Conservation (phyloP, 2,113 vertebrate species). For the Nicator chloris region DNA sequence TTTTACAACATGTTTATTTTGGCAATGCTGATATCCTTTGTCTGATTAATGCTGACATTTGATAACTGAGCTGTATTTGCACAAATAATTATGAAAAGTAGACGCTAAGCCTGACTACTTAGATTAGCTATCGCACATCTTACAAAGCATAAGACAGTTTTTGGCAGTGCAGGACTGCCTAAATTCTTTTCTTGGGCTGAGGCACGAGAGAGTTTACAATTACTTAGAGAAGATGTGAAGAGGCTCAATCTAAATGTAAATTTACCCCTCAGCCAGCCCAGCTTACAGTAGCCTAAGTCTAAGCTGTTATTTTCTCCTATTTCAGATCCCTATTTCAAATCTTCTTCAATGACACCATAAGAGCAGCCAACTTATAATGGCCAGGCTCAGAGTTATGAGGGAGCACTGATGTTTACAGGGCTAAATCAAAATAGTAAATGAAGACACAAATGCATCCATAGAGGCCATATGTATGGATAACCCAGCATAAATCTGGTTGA, state of each 20-base stretch:
- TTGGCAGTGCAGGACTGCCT: background rate
- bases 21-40: slow-evolving; percentile 17
- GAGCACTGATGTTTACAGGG: background rate
- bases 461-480: background rate
- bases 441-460: background rate
- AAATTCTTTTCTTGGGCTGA: slow-evolving; percentile 13
- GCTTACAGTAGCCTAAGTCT: slow-evolving; percentile 5
- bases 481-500: background rate
- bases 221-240: slow-evolving; percentile 20
- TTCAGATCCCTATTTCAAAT: slow-evolving; percentile 1
- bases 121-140: slow-evolving; percentile 1
- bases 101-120: background rate
- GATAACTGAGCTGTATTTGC: slow-evolving; percentile 31
- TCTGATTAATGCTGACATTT: slow-evolving; percentile 17
- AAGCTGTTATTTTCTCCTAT: slow-evolving; percentile 10
- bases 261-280: background rate
- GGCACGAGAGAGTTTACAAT: background rate
- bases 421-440: background rate
- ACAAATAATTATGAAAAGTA: slow-evolving; percentile 15
- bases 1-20: slow-evolving; percentile 43
- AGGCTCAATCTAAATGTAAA: slow-evolving; percentile 48
- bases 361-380: background rate
- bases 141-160: background rate
- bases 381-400: background rate
- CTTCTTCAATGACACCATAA: background rate